Evolutionary conservation across 1,140 invertebrate genomes (phyloP).

Genomic region (Bradysia coprophila): DNA sequence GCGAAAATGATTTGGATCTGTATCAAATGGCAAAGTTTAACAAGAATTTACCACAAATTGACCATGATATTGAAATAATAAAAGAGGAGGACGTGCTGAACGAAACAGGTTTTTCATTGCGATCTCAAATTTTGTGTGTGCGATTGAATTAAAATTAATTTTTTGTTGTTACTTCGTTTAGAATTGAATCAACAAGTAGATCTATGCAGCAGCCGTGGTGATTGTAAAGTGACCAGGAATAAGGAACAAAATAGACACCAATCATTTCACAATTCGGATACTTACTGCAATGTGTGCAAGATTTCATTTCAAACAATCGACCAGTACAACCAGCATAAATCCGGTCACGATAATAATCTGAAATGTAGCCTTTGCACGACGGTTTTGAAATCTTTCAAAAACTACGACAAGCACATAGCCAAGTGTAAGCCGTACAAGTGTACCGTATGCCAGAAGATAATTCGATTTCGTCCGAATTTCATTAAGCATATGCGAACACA

Average conservation of each 20-base stretch:
- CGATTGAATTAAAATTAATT: too few relatives aligned
- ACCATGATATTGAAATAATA: too few relatives aligned
- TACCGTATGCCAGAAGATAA: slow-evolving; percentile 20
- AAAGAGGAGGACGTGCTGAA: too few relatives aligned
- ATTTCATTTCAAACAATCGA: slow-evolving; percentile 4
- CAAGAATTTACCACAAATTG: too few relatives aligned
- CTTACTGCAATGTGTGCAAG: neutral
- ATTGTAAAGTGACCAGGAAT: neutral
- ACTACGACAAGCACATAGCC: slow-evolving; percentile 22
- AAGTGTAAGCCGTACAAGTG: slow-evolving; percentile 24
- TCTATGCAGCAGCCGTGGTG: neutral
- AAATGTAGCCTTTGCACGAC: slow-evolving; percentile 23
- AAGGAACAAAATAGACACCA: neutral
- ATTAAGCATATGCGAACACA: slow-evolving; percentile 23
- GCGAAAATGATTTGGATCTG: too few relatives aligned
- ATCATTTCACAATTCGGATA: neutral
- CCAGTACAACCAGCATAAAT: slow-evolving; percentile 19
- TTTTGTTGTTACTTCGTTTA: too few relatives aligned
- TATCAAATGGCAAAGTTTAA: too few relatives aligned
- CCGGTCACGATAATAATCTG: slow-evolving; percentile 22
- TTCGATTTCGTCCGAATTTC: slow-evolving; percentile 21
- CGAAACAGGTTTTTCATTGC: too few relatives aligned
- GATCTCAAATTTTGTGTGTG: too few relatives aligned
- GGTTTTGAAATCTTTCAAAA: slow-evolving; percentile 19
- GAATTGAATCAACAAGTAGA: too few relatives aligned